phyloP scores from a whole-genome alignment of 2,888 invertebrate genomes.

The Rhingia rostrata region DNA sequence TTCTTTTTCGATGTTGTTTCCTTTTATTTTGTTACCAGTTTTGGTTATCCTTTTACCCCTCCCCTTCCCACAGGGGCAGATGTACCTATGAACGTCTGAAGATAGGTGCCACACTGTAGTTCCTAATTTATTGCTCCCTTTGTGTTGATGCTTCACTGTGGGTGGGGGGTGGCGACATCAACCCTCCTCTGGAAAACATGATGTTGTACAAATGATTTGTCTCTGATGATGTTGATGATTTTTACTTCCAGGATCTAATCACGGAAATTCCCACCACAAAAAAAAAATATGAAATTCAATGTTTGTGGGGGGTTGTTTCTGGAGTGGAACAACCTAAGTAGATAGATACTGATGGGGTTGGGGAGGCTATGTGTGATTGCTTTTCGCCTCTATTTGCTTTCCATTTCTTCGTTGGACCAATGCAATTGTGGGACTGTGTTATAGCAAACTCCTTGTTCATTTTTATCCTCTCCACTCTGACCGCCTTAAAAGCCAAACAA shows the following conservation, averaged over 20 bases:
- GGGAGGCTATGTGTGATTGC: constrained; percentile 24
- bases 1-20: constrained; percentile 46
- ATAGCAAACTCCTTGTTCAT: constrained; percentile 48
- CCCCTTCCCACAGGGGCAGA: neutral
- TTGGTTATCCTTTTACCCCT: constrained; percentile 55
- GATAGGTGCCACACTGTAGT: constrained; percentile 61
- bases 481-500: constrained; percentile 23
- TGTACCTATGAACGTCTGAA: constrained; percentile 28
- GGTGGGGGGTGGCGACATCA: neutral
- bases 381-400: constrained; percentile 53
- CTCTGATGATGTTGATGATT: constrained; percentile 59
- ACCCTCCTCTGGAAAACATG: neutral
- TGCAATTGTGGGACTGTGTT: constrained; percentile 58
- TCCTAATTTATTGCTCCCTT: constrained; percentile 56
- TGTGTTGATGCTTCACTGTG: constrained; percentile 4
- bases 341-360: neutral
- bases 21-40: constrained; percentile 54
- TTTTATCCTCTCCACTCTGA: neutral
- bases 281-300: constrained; percentile 54
- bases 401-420: constrained; percentile 54
- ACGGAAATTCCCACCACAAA: constrained; percentile 28
- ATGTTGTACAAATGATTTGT: constrained; percentile 9
- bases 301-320: neutral
- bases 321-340: neutral
- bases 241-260: constrained; percentile 49